phyloP scores from a whole-genome alignment of 2,888 invertebrate species.

The Pharmacophagus antenor region DNA sequence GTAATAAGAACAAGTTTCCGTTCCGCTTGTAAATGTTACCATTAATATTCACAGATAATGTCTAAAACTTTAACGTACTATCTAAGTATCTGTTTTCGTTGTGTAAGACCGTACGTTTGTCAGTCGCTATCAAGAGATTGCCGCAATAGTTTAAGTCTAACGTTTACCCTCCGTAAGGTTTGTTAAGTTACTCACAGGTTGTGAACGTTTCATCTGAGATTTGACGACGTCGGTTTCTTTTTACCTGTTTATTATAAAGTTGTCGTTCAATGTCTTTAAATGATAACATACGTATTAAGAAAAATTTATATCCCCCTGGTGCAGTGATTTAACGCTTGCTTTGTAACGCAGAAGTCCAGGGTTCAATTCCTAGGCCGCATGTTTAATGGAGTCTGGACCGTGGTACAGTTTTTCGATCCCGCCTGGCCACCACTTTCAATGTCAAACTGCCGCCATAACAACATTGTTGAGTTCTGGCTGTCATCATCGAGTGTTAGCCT shows the following conservation, averaged over 20 bases:
- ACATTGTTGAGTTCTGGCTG: too few relatives aligned
- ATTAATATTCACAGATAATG: slow-evolving; percentile 31
- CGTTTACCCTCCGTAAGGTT: slow-evolving; percentile 34
- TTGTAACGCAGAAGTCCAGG: too few relatives aligned
- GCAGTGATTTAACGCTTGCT: too few relatives aligned
- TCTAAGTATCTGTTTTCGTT: slow-evolving; percentile 31
- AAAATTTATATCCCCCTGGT: too few relatives aligned
- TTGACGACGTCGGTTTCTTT: background rate
- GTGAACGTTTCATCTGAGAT: slow-evolving; percentile 32
- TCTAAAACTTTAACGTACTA: slow-evolving; percentile 30
- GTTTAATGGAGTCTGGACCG: too few relatives aligned
- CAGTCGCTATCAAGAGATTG: slow-evolving; percentile 31
- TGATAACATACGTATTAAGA: too few relatives aligned
- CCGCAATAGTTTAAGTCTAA: slow-evolving; percentile 37
- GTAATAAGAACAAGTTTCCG: slow-evolving; percentile 4
- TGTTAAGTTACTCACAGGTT: slow-evolving; percentile 37
- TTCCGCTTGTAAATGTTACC: slow-evolving; percentile 26
- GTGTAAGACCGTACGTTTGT: slow-evolving; percentile 32
- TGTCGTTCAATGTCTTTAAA: background rate
- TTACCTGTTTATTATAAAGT: background rate
- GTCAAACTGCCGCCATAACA: too few relatives aligned
- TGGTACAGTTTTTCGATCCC: too few relatives aligned
- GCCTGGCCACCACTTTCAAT: too few relatives aligned
- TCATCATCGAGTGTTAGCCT: too few relatives aligned
- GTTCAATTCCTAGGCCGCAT: too few relatives aligned